Evolutionary conservation across 2,888 invertebrate species (phyloP), one percentile per base, ranked within the genome.

Genomic region (Oscheius onirici): DNA sequence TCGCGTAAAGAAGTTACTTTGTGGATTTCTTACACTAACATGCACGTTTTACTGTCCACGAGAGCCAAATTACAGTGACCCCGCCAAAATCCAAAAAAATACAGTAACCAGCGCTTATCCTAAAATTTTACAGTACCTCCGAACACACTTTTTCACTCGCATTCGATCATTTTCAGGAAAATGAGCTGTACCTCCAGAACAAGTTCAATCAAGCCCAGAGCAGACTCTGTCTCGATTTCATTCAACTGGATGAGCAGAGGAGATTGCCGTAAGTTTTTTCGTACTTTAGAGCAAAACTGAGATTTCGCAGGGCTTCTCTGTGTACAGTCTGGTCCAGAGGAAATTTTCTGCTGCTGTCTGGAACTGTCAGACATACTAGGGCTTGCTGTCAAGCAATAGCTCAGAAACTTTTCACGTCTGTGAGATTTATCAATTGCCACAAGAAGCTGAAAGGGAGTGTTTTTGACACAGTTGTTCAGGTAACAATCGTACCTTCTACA

Each of bases 371-470:
- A 41, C 63, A 73, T 2, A 75, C 77, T 8, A 20, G 63, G 6
- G 15, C 26, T 26, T n/a, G 15, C n/a, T 49, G 46, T 24, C 49
- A 63, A 49, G 74, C 73, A 34, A 28, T 77, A 0, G 57, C 71
- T 26, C 73, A 72, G 34, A 74, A 68, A 49, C 40, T 84, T 5
- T 79, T 78, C 43, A 73, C 75, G 3, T 77, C 78, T 8, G 69
- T 83, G 5, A 81, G 78, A n/a, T 76, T 79, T 22, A 71, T 84
- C 10, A 84, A 83, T 44, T 81, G 79, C 28, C 83, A 84, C 54
- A 52, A 68, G 22, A 66, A 66, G 22, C 54, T 84, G 11, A 57
- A 74, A 3, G 41, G 72, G 8, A 61, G 75, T 28, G 57, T 84
- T 22, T 72, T 77, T n/a, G 73, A 71, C 24, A 70, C 54, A 6